Conservation (phyloP, 2,797 vertebrate species). For the Myotis planiceps region DNA sequence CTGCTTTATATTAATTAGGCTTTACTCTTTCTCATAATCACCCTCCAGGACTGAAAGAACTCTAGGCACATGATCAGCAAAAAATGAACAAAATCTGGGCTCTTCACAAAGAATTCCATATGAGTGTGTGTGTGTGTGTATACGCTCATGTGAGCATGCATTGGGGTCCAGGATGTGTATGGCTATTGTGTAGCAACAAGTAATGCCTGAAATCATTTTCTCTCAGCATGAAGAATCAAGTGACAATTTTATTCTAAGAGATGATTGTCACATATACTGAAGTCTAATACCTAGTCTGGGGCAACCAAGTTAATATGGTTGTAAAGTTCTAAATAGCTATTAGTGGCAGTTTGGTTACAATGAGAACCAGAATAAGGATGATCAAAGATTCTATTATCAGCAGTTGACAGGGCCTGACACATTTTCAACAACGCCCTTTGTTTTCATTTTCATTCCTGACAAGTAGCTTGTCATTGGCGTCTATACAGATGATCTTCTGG, state of each 20-base stretch:
- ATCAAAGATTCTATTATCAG: background rate
- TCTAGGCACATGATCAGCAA: background rate
- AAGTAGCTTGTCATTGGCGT: background rate
- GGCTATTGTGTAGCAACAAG: background rate
- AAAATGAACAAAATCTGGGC: background rate
- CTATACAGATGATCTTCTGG: background rate
- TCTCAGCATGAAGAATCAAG: background rate
- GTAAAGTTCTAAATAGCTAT: background rate
- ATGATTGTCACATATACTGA: background rate
- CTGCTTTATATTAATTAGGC: background rate
- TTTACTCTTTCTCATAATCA: background rate
- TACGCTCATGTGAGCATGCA: fast-evolving
- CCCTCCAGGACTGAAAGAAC: background rate
- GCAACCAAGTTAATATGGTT: background rate
- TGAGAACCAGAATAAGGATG: background rate
- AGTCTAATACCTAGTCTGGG: background rate
- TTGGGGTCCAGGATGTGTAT: background rate
- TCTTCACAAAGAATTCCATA: background rate
- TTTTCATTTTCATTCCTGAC: background rate
- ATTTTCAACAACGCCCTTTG: background rate
- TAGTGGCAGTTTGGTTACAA: background rate
- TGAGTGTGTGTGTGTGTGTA: background rate
- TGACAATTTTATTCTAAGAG: background rate
- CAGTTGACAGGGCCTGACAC: background rate
- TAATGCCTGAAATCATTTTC: background rate